Percentiles rank a stretch among this genome's conserved stretches.
phyloP scores from a whole-genome alignment of 1,140 invertebrate species.

The Solenopsis fugax region DNA sequence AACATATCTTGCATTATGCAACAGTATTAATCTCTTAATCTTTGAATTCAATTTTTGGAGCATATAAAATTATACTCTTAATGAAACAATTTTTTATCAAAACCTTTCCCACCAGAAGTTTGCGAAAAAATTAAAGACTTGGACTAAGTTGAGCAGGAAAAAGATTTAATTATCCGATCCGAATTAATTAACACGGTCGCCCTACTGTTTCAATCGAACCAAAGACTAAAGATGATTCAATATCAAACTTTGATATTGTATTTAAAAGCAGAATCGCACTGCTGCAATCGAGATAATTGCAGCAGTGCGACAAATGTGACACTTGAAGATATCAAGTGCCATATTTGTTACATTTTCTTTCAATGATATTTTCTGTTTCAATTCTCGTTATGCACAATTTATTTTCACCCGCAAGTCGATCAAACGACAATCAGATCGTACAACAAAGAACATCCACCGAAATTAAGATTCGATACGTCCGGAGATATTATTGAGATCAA shows the following conservation, averaged over 20 bases:
- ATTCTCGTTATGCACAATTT: constrained; percentile 2
- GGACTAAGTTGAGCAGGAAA: constrained; percentile 5
- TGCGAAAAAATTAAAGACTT: constrained; percentile 35
- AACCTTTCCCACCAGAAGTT: constrained; percentile 21
- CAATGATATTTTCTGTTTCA: neutral
- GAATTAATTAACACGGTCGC: constrained; percentile 46
- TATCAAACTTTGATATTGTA: constrained; percentile 13
- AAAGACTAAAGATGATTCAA: constrained; percentile 9
- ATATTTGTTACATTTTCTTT: neutral
- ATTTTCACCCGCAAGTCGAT: neutral
- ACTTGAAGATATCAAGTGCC: neutral
- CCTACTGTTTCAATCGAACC: neutral
- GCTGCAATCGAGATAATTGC: constrained; percentile 22
- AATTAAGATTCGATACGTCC: constrained; percentile 56
- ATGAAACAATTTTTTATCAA: constrained; percentile 27
- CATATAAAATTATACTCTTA: constrained; percentile 14
- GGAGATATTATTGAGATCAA: constrained; percentile 44
- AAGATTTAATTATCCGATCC: constrained; percentile 43
- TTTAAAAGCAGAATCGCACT: neutral
- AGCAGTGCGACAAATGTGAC: neutral
- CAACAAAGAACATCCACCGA: constrained; percentile 15
- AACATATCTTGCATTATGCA: constrained; percentile 1
- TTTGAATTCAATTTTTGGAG: neutral
- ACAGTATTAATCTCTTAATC: constrained; percentile 3
- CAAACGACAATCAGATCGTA: neutral